These are phyloP conservation scores for Brachyptera putata DNA, from an alignment of 2,888 invertebrate species.

Conservation along the genomic window DNA sequence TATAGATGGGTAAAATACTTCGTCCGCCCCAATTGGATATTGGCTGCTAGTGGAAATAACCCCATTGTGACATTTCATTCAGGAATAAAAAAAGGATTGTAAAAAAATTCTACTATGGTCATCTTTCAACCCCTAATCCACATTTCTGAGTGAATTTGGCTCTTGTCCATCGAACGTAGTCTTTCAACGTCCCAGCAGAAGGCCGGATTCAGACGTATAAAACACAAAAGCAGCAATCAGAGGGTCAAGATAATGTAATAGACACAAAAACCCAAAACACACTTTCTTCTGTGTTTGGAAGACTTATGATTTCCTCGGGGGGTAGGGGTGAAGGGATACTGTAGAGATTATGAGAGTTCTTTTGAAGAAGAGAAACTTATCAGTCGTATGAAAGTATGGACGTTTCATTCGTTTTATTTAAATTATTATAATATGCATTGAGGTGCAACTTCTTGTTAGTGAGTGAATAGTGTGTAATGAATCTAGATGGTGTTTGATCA, in stretches of 20 bases:
- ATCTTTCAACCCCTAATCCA: conserved; percentile 20
- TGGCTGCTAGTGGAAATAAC: conserved; percentile 18
- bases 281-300: background rate
- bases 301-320: background rate
- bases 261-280: conserved; percentile 4
- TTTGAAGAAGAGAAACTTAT: too few species aligned
- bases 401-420: too few species aligned
- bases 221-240: conserved; percentile 12
- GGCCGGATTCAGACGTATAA: conserved; percentile 10
- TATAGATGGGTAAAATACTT: conserved; percentile 15
- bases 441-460: too few species aligned
- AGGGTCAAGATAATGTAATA: background rate
- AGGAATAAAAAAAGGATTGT: conserved; percentile 3
- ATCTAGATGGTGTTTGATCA: too few species aligned
- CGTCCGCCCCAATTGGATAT: conserved; percentile 18
- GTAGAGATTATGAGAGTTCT: too few species aligned
- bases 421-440: too few species aligned
- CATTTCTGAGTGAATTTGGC: conserved; percentile 21
- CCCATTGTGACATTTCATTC: conserved; percentile 22
- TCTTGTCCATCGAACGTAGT: conserved; percentile 5
- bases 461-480: too few species aligned
- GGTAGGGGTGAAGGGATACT: too few species aligned
- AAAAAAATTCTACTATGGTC: conserved; percentile 15
- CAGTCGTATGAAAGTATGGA: too few species aligned
- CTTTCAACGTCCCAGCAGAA: conserved; percentile 10